Evolutionary conservation across 2,888 invertebrate genomes (phyloP), one percentile per base, ranked within the genome.

Genomic region (Odontomyia ornata): DNA sequence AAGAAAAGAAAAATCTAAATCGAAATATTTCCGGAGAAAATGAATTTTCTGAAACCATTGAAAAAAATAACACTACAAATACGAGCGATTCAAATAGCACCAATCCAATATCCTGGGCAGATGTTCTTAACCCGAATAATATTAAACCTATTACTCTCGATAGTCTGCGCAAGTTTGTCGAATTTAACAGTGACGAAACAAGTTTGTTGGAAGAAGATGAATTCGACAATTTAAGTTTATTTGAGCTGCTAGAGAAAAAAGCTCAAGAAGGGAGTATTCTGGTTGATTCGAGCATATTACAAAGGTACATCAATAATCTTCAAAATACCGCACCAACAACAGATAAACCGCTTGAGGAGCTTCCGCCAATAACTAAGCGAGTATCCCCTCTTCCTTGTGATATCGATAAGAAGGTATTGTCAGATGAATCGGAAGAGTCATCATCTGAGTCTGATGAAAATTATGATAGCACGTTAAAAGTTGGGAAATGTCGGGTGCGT

Each of bases 231-330:
- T 88, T 94, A 79, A 89, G 90, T 78, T 90, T 94, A 82, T 95
- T 95, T 86, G 94, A 95, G 83, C 84, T 93, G 5, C 86, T 95
- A 46, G 95, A 95, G 86, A 90, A 91, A 81, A 92, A 92, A 84
- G 92, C 92, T 4, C 88, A 90, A 65, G 88, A 89, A 83, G 92
- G 92, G 25, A 93, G 93, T 83, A 93, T 95, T 81, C 91, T 90
- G 83, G 89, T 92, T 79, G 90, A 91, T 71, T 91, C 91, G 52
- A 92, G 91, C 67, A 36, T 76, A 11, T 15, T 65, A 13, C 47
- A 65, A 21, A 27, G 65, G 2, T 73, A 57, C 57, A 30, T 73
- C 9, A 21, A 57, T 13, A 73, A 57, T n/a, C n/a, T 60, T 1
- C 72, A 30, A 13, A 57, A 30, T 7, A 36, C 3, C 9, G 36